Evolutionary conservation across 2,888 invertebrate species (phyloP), one percentile per base, ranked within the genome.

Genomic region (Notodonta ziczac): DNA sequence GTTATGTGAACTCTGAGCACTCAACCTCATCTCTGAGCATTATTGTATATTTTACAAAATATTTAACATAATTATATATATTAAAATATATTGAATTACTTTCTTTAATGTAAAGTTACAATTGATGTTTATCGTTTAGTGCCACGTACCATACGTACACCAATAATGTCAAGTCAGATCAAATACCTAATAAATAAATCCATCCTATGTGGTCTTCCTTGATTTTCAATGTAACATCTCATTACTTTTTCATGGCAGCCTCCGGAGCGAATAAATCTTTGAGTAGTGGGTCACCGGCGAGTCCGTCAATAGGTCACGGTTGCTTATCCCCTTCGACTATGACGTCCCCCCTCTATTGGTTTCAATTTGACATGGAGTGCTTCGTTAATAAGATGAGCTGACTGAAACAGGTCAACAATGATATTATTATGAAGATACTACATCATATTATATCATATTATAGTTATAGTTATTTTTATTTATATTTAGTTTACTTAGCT

Each of bases 291-390:
- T 42, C 52, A 52, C 24, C 52, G 35, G 14, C 52, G 42, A 62
- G 73, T 60, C 77, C 77, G 70, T 81, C 76, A 77, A 78, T 78
- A 73, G 74, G 72, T 75, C 72, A 69, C 69, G 65, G 76, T 69
- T 71, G 76, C 76, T 77, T 78, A 80, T 82, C 80, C 75, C 72
- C 78, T 76, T 72, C 74, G 74, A 78, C 81, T 80, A 84, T 82
- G 85, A 85, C 83, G 84, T 84, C 82, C 77, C 67, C 24, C 70
- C 72, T 74, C 70, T 82, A 85, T 86, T 85, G 86, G 81, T 79
- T 83, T 82, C 86, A 84, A 86, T 86, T 87, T 83, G 80, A 80
- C 75, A 76, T 73, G 78, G 82, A 88, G 84, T 84, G 81, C 72
- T 83, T 74, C 75, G 66, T 75, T 69, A 73, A 80, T 75, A 75